phyloP scores from a whole-genome alignment of 2,888 invertebrate genomes.

The Doris montereyensis region DNA sequence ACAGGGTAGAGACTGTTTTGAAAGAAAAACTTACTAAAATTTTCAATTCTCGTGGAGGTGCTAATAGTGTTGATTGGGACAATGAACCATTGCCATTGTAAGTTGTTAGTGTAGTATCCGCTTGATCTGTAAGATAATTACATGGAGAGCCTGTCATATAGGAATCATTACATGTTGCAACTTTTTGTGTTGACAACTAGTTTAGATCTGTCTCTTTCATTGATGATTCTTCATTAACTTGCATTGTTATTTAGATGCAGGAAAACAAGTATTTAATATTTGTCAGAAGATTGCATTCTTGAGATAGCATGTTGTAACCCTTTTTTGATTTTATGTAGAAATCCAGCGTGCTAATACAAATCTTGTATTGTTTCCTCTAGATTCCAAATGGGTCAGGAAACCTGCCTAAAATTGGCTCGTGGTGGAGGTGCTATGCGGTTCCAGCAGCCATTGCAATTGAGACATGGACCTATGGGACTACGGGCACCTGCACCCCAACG shows the following conservation, averaged over 20 bases:
- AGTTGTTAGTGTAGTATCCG: too few species aligned
- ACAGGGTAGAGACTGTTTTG: slow-evolving; percentile 93
- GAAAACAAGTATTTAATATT: too few species aligned
- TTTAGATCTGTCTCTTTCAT: too few species aligned
- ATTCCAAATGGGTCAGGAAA: too few species aligned
- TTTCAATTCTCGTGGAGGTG: slow-evolving; percentile 84
- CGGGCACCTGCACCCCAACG: slow-evolving; percentile 33
- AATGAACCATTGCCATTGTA: slow-evolving; percentile 88
- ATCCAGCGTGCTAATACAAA: too few species aligned
- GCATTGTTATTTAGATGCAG: too few species aligned
- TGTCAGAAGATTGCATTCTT: too few species aligned
- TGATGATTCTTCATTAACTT: too few species aligned
- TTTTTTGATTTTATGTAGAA: too few species aligned
- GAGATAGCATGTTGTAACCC: too few species aligned
- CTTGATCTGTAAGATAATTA: neutral
- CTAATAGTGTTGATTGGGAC: slow-evolving; percentile 95
- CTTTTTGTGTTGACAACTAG: too few species aligned
- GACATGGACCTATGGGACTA: slow-evolving; percentile 15
- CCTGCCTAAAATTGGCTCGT: slow-evolving; percentile 24
- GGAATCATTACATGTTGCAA: neutral
- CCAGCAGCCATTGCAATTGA: neutral
- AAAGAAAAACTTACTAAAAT: slow-evolving; percentile 94
- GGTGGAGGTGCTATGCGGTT: slow-evolving; percentile 23
- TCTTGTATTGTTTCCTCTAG: too few species aligned
- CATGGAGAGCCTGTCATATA: neutral